phyloP scores from a whole-genome alignment of 2,888 invertebrate species.

The Conistra vaccinii region DNA sequence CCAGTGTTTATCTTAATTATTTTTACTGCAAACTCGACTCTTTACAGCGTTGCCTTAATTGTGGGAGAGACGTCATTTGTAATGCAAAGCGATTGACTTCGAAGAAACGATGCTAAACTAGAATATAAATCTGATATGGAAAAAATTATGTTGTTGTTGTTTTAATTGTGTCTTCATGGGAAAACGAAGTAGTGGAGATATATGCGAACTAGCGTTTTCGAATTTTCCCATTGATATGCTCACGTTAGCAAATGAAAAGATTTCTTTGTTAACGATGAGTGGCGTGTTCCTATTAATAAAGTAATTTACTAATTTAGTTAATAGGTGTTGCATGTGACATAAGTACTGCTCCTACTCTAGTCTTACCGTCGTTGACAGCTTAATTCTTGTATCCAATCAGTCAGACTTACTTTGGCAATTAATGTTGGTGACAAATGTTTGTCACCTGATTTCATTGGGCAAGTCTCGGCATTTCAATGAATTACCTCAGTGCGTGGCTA shows the following conservation, averaged over 20 bases:
- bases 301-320: slow-evolving; percentile 39
- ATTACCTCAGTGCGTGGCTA: background rate
- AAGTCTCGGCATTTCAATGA: background rate
- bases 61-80: slow-evolving; percentile 56
- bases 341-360: background rate
- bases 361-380: background rate
- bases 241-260: slow-evolving; percentile 6
- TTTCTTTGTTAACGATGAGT: slow-evolving; percentile 22
- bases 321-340: slow-evolving; percentile 9
- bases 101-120: slow-evolving; percentile 56
- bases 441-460: background rate
- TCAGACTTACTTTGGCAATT: background rate
- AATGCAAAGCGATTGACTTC: slow-evolving; percentile 61
- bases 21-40: slow-evolving; percentile 68
- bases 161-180: slow-evolving; percentile 51
- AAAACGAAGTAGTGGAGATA: slow-evolving; percentile 24
- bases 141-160: slow-evolving; percentile 32
- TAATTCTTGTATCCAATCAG: slow-evolving; percentile 6
- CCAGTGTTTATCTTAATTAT: slow-evolving; percentile 69
- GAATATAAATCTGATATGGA: slow-evolving; percentile 59
- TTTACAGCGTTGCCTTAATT: slow-evolving; percentile 58
- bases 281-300: slow-evolving; percentile 44
- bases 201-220: slow-evolving; percentile 31
- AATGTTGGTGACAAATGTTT: no score
- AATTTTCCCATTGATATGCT: slow-evolving; percentile 29